These are phyloP conservation scores for Acrossocheilus fasciatus DNA, from an alignment of 2,797 vertebrate genomes.

Conservation along the genomic window DNA sequence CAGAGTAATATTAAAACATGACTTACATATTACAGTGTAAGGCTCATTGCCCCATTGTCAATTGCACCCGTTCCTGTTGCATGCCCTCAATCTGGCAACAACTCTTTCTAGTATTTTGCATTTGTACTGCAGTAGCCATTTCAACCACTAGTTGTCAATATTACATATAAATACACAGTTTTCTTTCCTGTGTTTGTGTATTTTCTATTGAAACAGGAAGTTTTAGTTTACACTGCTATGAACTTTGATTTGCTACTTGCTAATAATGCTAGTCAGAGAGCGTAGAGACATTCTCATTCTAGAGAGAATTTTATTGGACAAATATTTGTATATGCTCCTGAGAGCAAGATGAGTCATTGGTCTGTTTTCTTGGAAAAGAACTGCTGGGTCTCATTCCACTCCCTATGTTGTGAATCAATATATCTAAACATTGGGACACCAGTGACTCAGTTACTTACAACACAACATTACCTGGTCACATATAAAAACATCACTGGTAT, in stretches of 20 bases:
- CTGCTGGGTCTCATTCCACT: background rate
- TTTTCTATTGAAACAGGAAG: background rate
- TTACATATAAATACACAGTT: background rate
- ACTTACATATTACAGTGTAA: no score
- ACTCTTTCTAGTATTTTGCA: no score
- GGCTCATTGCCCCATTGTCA: no score
- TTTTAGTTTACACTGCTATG: background rate
- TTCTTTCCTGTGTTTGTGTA: conserved; percentile 12
- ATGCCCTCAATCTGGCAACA: no score
- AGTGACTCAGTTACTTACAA: background rate
- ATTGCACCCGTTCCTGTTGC: no score
- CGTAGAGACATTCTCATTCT: background rate
- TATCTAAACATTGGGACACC: conserved; percentile 10
- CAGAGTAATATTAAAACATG: no score
- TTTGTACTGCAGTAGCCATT: no score
- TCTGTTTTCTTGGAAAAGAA: conserved; percentile 11
- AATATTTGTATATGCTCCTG: conserved; percentile 21
- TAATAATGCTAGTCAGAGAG: background rate
- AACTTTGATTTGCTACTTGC: background rate
- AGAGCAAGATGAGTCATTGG: conserved; percentile 16
- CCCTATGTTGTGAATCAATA: conserved; percentile 26
- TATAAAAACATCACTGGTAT: background rate
- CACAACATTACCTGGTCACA: background rate
- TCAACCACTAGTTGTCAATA: no score
- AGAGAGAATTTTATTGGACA: conserved; percentile 2